Percentiles rank a stretch among this genome's conserved stretches.
phyloP scores from a whole-genome alignment of 2,113 vertebrate species.

The Caracal caracal region DNA sequence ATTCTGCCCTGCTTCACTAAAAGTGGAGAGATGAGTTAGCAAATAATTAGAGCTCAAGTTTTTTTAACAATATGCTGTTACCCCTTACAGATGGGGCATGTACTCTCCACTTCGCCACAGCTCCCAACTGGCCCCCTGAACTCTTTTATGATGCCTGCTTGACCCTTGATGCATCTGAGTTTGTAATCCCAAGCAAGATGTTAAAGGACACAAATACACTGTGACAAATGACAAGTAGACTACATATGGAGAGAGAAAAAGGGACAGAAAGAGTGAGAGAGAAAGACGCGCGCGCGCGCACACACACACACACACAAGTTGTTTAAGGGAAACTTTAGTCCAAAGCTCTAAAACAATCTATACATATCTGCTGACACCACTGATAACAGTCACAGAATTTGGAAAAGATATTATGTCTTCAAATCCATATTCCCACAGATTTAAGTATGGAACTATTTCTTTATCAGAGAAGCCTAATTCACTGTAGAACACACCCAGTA shows the following conservation, averaged over 20 bases:
- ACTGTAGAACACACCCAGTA: not conserved
- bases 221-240: not conserved
- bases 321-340: not conserved
- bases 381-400: not conserved
- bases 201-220: not conserved
- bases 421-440: not conserved
- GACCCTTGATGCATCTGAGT: not conserved
- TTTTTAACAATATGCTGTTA: not conserved
- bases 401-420: not conserved
- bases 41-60: not conserved
- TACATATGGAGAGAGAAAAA: not conserved
- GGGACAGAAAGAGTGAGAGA: not conserved
- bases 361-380: not conserved
- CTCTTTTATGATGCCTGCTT: not conserved
- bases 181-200: not conserved
- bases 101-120: not conserved
- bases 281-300: too few species aligned
- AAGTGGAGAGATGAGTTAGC: not conserved
- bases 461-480: not conserved
- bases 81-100: not conserved
- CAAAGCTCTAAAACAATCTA: not conserved
- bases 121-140: rapidly evolving
- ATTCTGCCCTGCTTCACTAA: not conserved
- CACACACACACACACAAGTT: not conserved
- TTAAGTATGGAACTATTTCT: not conserved